Evolutionary conservation across 2,888 invertebrate genomes (phyloP).

Genomic region (Apotomis turbidana): DNA sequence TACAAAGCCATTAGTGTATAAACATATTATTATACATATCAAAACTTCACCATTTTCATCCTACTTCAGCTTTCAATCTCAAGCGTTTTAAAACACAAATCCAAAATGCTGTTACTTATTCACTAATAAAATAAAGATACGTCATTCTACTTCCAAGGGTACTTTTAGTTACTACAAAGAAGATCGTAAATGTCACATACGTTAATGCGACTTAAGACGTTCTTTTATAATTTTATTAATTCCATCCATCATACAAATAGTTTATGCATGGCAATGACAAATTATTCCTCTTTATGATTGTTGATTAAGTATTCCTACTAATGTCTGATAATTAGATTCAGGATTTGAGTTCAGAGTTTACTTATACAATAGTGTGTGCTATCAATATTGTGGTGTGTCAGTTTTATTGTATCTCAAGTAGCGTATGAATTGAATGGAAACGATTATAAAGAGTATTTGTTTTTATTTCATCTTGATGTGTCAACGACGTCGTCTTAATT

Average conservation of each 20-base stretch:
- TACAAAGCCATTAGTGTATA: constrained; percentile 57
- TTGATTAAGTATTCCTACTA: constrained; percentile 56
- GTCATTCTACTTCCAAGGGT: constrained; percentile 5
- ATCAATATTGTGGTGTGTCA: constrained; percentile 32
- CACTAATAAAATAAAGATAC: not conserved
- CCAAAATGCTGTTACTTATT: not conserved
- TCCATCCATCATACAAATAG: constrained; percentile 58
- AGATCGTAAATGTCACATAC: not conserved
- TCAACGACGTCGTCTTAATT: no score
- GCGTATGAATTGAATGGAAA: not conserved
- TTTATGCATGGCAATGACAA: constrained; percentile 54
- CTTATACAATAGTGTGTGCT: constrained; percentile 25
- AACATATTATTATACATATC: constrained; percentile 57
- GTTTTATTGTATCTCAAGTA: constrained; percentile 20
- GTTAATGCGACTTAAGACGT: constrained; percentile 1
- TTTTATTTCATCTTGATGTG: not conserved
- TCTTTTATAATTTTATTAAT: constrained; percentile 67
- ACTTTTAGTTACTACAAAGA: not conserved
- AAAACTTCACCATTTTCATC: constrained; percentile 65
- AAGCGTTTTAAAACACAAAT: not conserved
- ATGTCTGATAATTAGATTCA: constrained; percentile 44
- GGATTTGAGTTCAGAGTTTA: constrained; percentile 27
- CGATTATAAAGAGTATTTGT: constrained; percentile 1
- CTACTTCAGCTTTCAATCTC: constrained; percentile 52
- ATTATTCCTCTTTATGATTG: constrained; percentile 54